Percentiles rank a stretch among this genome's conserved stretches.
Conservation (phyloP, 2,888 invertebrate species). For the Ochropleura plecta region DNA sequence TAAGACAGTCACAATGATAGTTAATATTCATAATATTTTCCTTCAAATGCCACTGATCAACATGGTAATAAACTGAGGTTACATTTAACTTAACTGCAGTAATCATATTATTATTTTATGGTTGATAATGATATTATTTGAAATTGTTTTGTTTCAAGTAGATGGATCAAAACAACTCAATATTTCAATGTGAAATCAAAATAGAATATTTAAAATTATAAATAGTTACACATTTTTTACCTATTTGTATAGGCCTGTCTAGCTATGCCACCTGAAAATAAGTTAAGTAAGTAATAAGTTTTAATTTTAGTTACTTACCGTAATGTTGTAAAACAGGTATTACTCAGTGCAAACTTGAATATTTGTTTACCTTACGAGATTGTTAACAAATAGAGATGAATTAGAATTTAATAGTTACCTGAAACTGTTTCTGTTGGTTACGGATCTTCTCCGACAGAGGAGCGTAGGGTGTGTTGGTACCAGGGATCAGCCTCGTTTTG, state of each 20-base stretch:
- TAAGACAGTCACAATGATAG: not conserved
- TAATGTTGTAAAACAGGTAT: not conserved
- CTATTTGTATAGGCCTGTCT: not conserved
- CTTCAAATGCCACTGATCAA: not conserved
- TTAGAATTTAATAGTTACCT: conserved; percentile 73
- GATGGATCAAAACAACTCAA: not conserved
- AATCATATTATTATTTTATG: not conserved
- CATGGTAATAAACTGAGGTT: not conserved
- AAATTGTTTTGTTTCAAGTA: not conserved
- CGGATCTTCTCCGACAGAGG: conserved; percentile 80
- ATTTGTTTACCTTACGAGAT: not conserved
- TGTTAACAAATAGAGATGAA: not conserved
- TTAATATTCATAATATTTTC: conserved; percentile 10
- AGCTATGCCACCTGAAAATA: conserved; percentile 5
- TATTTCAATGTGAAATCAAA: too few species aligned
- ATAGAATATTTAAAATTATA: not conserved
- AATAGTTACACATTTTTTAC: not conserved
- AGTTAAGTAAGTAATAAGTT: not conserved
- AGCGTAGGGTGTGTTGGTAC: conserved; percentile 84
- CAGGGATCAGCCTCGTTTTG: conserved; percentile 80
- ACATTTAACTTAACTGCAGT: not conserved
- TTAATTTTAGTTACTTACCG: not conserved
- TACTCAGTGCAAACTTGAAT: not conserved
- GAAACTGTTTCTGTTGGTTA: conserved; percentile 82
- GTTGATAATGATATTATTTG: not conserved